These are phyloP conservation scores for Bubo blakistoni DNA, from an alignment of 2,113 vertebrate genomes.

Conservation along the genomic window DNA sequence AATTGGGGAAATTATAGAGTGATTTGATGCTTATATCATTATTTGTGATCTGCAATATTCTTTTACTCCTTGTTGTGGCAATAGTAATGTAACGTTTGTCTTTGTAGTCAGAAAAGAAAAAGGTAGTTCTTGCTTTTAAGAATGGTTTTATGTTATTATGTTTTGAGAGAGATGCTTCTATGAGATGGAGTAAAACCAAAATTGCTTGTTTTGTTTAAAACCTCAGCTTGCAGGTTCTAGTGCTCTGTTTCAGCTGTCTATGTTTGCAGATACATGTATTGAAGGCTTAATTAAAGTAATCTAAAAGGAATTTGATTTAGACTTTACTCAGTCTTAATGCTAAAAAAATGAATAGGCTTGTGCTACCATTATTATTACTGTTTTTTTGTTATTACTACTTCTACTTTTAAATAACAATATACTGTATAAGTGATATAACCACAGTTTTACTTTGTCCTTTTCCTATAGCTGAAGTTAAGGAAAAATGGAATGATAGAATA, in stretches of 20 bases:
- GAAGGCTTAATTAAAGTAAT: not conserved
- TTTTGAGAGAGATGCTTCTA: not conserved
- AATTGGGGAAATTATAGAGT: no score
- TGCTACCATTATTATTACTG: not conserved
- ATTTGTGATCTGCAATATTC: not conserved
- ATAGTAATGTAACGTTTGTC: rapidly evolving
- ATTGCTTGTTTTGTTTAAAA: not conserved
- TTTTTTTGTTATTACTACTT: not conserved
- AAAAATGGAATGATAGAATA: not conserved
- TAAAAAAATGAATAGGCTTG: not conserved
- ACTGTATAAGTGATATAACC: not conserved
- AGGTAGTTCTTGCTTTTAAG: not conserved
- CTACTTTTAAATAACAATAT: not conserved
- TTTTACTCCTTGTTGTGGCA: not conserved
- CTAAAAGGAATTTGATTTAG: not conserved
- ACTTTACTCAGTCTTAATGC: not conserved
- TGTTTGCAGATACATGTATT: not conserved
- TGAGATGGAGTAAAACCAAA: not conserved
- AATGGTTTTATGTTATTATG: not conserved
- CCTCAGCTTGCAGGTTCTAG: not conserved
- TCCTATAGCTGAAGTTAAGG: not conserved
- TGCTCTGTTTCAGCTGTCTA: not conserved
- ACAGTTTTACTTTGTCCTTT: not conserved
- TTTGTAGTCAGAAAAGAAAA: not conserved
- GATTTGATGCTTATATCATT: not conserved